Evolutionary conservation across 1,140 invertebrate species (phyloP).

Genomic region (Drosophila pruinosa): DNA sequence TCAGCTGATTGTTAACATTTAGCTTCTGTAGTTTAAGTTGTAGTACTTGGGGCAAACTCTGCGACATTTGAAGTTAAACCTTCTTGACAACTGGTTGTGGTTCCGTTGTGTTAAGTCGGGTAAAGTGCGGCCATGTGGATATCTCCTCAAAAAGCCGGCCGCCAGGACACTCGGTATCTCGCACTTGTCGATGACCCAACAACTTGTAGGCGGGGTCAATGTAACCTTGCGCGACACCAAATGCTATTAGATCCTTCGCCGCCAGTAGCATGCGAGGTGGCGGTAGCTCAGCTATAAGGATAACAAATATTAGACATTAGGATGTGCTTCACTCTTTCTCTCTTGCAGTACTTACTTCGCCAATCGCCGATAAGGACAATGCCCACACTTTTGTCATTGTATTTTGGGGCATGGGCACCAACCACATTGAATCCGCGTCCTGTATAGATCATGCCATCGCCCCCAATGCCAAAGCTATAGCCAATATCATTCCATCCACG

Average conservation of each 20-base stretch:
- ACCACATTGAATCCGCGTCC: constrained; percentile 89
- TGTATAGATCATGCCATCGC: constrained; percentile 89
- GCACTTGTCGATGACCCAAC: constrained; percentile 88
- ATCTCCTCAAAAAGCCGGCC: constrained; percentile 86
- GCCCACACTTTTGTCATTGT: constrained; percentile 89
- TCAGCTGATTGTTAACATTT: neutral
- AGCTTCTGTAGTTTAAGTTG: constrained; percentile 11
- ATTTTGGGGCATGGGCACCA: constrained; percentile 88
- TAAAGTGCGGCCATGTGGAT: constrained; percentile 86
- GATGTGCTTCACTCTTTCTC: neutral
- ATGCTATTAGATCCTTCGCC: constrained; percentile 85
- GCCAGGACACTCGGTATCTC: constrained; percentile 88
- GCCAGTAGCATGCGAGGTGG: constrained; percentile 85
- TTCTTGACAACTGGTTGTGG: constrained; percentile 14
- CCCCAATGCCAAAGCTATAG: constrained; percentile 91
- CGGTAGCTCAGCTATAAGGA: constrained; percentile 84
- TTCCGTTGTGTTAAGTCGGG: constrained; percentile 25
- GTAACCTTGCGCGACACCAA: constrained; percentile 85
- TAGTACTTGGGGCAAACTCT: neutral
- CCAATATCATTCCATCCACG: constrained; percentile 88
- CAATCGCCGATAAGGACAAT: constrained; percentile 89
- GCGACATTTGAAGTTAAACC: neutral
- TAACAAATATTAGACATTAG: neutral
- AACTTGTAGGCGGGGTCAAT: constrained; percentile 86
- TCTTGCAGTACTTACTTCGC: constrained; percentile 83